A percentile compares a stretch with the other conserved stretches of the same genome.
These are phyloP conservation scores for Xanthia icteritia DNA, from an alignment of 2,888 invertebrate species.

Conservation along the genomic window DNA sequence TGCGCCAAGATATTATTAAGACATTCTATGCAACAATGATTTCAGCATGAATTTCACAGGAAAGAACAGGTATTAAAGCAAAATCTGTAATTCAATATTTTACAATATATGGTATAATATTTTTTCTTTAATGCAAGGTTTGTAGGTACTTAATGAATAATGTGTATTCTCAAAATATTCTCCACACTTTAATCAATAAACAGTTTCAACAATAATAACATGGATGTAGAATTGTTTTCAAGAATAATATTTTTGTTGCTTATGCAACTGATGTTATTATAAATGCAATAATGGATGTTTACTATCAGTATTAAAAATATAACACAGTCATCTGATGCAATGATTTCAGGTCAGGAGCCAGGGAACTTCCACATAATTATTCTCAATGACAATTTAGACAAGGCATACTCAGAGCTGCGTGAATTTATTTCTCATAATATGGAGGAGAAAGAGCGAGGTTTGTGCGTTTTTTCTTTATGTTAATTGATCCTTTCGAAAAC, in stretches of 20 bases:
- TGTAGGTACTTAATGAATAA: background rate
- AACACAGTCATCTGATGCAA: constrained; percentile 46
- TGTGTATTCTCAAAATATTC: background rate
- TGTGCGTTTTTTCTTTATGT: constrained; percentile 46
- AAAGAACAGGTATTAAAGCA: background rate
- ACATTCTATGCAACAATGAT: background rate
- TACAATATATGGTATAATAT: background rate
- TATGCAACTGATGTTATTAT: constrained; percentile 39
- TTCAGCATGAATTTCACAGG: background rate
- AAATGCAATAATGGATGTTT: constrained; percentile 38
- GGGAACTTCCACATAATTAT: constrained; percentile 96
- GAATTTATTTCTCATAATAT: constrained; percentile 92
- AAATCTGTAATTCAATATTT: background rate
- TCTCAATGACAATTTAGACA: constrained; percentile 95
- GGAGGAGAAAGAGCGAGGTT: constrained; percentile 89
- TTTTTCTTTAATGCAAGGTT: background rate
- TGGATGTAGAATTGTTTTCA: constrained; percentile 18
- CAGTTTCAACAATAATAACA: background rate
- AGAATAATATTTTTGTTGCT: constrained; percentile 23
- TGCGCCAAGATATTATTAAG: too few species aligned
- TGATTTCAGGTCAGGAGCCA: constrained; percentile 87
- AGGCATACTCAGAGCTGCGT: constrained; percentile 94
- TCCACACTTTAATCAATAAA: background rate
- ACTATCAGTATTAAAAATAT: constrained; percentile 45
- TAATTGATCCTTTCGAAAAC: constrained; percentile 7